Evolutionary conservation across 2,888 invertebrate species (phyloP).

Genomic region (Podotricha telesiphe): DNA sequence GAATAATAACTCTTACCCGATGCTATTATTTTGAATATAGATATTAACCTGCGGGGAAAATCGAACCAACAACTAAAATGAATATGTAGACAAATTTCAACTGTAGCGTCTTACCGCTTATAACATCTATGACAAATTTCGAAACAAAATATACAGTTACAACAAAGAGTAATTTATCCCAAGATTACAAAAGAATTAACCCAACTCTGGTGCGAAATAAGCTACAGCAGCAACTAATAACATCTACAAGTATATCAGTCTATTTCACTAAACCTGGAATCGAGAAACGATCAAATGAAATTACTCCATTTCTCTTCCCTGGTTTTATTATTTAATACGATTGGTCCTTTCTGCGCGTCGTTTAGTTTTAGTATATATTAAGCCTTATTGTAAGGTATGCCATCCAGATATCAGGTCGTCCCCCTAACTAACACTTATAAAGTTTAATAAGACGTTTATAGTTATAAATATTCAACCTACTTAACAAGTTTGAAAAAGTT

Average conservation of each 20-base stretch:
- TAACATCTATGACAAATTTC: no score
- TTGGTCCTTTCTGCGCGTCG: constrained; percentile 40
- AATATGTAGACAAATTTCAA: no score
- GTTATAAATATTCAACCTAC: constrained; percentile 24
- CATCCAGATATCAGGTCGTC: constrained; percentile 34
- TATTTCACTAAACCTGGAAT: constrained; percentile 39
- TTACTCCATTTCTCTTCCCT: constrained; percentile 37
- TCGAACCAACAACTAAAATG: no score
- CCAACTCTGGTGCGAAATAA: constrained; percentile 26
- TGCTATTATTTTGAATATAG: no score
- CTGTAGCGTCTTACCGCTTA: no score
- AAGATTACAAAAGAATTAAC: constrained; percentile 14
- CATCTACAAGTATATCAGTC: constrained; percentile 32
- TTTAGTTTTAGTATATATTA: constrained; percentile 43
- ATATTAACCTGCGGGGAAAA: no score
- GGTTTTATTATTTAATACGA: constrained; percentile 45
- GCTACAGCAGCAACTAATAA: constrained; percentile 29
- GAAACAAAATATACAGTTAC: neutral
- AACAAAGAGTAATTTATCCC: neutral
- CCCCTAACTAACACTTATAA: constrained; percentile 27
- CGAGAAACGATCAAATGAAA: constrained; percentile 42
- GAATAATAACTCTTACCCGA: no score
- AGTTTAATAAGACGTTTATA: constrained; percentile 34
- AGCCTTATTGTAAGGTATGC: constrained; percentile 40
- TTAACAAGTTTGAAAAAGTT: constrained; percentile 14